A percentile compares a stretch with the other conserved stretches of the same genome.
Conservation (phyloP, 1,140 invertebrate species). For the Zaprionus africanus region DNA sequence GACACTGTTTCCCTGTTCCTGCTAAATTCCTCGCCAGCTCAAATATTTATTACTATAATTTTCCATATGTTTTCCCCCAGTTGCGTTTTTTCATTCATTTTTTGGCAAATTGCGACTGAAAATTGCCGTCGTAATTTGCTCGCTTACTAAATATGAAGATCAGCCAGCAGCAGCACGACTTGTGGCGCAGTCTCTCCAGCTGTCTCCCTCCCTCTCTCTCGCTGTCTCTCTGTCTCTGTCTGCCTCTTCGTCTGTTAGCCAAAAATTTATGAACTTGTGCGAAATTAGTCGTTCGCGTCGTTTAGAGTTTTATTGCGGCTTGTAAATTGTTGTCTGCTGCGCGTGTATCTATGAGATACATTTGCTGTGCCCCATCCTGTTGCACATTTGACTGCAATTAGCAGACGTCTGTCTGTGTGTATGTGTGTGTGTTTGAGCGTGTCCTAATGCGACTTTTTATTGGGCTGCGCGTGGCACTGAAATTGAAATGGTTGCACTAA, state of each 20-base stretch:
- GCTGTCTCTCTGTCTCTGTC: not conserved
- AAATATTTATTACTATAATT: constrained; percentile 83
- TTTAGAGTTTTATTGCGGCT: constrained; percentile 78
- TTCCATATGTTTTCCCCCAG: constrained; percentile 76
- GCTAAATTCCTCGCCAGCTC: constrained; percentile 27
- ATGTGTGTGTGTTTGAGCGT: constrained; percentile 14
- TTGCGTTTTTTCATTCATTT: constrained; percentile 33
- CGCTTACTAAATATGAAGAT: constrained; percentile 80
- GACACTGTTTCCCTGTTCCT: not conserved
- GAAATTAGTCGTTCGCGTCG: constrained; percentile 81
- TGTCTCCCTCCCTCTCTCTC: not conserved
- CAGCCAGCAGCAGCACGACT: constrained; percentile 38
- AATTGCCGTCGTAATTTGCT: constrained; percentile 80
- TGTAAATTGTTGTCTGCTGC: constrained; percentile 46
- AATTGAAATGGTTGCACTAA: constrained; percentile 73
- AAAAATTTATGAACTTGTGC: constrained; percentile 82
- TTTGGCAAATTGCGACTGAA: constrained; percentile 80
- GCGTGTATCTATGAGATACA: constrained; percentile 56
- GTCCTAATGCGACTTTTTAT: constrained; percentile 44
- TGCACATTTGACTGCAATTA: constrained; percentile 26
- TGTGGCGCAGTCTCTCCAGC: constrained; percentile 1
- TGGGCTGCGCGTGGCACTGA: constrained; percentile 65
- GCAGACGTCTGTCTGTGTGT: constrained; percentile 3
- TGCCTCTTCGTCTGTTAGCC: constrained; percentile 2
- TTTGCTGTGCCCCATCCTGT: constrained; percentile 44